A percentile compares a stretch with the other conserved stretches of the same genome.
Conservation (phyloP, 2,797 vertebrate species). For the Catostomus latipinnis region DNA sequence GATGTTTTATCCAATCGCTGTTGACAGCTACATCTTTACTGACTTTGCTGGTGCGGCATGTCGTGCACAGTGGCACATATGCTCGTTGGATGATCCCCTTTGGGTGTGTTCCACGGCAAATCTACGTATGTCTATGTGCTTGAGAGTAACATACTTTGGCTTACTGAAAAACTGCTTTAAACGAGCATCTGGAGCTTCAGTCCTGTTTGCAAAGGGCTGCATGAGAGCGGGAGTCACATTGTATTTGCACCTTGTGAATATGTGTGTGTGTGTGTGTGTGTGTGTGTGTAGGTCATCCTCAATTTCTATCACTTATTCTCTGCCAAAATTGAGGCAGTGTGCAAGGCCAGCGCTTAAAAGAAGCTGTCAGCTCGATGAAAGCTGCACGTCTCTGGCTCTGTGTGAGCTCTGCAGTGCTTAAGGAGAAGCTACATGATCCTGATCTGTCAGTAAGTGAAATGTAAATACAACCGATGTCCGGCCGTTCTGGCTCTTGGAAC, state of each 20-base stretch:
- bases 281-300: constrained; percentile 49
- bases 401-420: constrained; percentile 45
- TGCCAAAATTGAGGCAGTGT: constrained; percentile 49
- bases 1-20: constrained; percentile 13
- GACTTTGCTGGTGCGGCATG: constrained; percentile 35
- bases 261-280: constrained; percentile 41
- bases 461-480: constrained; percentile 48
- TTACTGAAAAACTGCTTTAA: constrained; percentile 48
- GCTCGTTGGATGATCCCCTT: constrained; percentile 43
- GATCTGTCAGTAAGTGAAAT: constrained; percentile 52
- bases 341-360: constrained; percentile 52
- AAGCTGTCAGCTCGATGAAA: constrained; percentile 56
- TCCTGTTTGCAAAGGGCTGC: constrained; percentile 48
- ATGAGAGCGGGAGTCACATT: constrained; percentile 47
- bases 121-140: constrained; percentile 25
- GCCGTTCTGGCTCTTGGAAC: constrained; percentile 23
- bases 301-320: constrained; percentile 45
- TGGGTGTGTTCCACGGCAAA: constrained; percentile 26
- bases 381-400: constrained; percentile 40
- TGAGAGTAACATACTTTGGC: constrained; percentile 46
- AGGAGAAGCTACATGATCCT: constrained; percentile 51
- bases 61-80: background rate
- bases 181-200: constrained; percentile 43
- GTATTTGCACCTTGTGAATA: constrained; percentile 40
- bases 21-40: constrained; percentile 42